Percentiles rank a stretch among this genome's conserved stretches.
These are phyloP conservation scores for Belgica antarctica DNA, from an alignment of 2,888 invertebrate genomes.

Conservation along the genomic window DNA sequence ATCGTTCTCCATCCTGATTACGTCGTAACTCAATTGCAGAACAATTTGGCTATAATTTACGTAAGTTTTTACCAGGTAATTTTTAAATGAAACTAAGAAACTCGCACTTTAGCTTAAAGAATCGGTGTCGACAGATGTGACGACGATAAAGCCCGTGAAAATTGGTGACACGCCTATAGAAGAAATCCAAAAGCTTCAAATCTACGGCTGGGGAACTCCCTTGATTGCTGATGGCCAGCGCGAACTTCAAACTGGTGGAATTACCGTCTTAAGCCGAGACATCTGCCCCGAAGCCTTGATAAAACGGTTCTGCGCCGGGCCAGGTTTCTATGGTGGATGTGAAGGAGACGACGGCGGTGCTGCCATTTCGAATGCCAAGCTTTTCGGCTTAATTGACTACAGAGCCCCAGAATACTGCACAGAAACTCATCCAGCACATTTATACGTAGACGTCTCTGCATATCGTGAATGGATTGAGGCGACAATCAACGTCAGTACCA, in stretches of 20 bases:
- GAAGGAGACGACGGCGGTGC: constrained; percentile 12
- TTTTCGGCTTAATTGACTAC: background rate
- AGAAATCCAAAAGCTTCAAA: background rate
- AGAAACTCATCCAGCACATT: background rate
- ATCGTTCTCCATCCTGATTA: background rate
- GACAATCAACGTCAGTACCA: background rate
- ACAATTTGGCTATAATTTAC: background rate
- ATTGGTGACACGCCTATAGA: background rate
- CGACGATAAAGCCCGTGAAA: background rate
- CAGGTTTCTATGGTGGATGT: background rate
- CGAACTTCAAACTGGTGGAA: background rate
- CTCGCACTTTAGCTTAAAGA: background rate
- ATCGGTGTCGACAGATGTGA: background rate
- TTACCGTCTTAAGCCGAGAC: background rate
- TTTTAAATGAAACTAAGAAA: background rate
- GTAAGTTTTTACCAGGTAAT: background rate
- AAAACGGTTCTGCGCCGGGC: constrained; percentile 1
- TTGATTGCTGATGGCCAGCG: background rate
- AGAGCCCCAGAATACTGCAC: background rate
- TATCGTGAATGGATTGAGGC: background rate
- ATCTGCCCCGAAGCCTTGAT: background rate
- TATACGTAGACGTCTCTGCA: background rate
- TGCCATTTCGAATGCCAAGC: background rate
- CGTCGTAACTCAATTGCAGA: background rate
- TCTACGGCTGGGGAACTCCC: constrained; percentile 3